phyloP scores from a whole-genome alignment of 53 echinoderm and acorn worm genomes.

The Antedon mediterranea region DNA sequence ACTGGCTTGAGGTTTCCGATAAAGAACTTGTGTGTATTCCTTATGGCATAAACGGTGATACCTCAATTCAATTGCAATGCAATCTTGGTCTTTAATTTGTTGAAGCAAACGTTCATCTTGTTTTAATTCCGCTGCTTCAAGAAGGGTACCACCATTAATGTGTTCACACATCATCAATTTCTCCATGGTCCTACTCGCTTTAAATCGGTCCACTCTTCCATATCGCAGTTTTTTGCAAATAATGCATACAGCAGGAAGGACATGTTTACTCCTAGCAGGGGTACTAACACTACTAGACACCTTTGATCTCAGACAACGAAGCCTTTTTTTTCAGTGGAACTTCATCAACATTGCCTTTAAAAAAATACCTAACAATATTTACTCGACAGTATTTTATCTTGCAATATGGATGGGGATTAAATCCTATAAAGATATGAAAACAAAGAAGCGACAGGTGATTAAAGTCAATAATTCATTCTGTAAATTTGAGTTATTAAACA shows the following conservation, averaged over 20 bases:
- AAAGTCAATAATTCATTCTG: too few relatives aligned
- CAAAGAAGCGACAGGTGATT: too few relatives aligned
- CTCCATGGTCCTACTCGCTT: slow-evolving; percentile 16
- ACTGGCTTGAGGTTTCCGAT: background rate
- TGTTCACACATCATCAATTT: slow-evolving; percentile 23
- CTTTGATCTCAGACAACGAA: too few relatives aligned
- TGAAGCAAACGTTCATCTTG: background rate
- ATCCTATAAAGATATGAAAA: too few relatives aligned
- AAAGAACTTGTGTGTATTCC: slow-evolving; percentile 4
- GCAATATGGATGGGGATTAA: too few relatives aligned
- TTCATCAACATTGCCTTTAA: too few relatives aligned
- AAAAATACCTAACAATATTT: too few relatives aligned
- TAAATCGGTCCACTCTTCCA: background rate
- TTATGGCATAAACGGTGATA: slow-evolving; percentile 15
- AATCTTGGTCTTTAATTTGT: slow-evolving; percentile 15
- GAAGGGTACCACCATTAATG: slow-evolving; percentile 15
- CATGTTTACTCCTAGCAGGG: too few relatives aligned
- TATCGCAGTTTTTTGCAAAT: slow-evolving; percentile 20
- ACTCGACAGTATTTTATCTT: too few relatives aligned
- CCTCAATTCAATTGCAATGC: slow-evolving; percentile 17
- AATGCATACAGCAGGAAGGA: slow-evolving; percentile 28
- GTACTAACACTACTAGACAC: too few relatives aligned
- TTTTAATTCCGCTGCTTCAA: slow-evolving; percentile 13
- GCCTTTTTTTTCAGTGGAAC: too few relatives aligned
- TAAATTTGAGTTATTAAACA: too few relatives aligned